Evolutionary conservation across 2,888 invertebrate species (phyloP), one percentile per base, ranked within the genome.

Genomic region (Polyommatus iphigenia): DNA sequence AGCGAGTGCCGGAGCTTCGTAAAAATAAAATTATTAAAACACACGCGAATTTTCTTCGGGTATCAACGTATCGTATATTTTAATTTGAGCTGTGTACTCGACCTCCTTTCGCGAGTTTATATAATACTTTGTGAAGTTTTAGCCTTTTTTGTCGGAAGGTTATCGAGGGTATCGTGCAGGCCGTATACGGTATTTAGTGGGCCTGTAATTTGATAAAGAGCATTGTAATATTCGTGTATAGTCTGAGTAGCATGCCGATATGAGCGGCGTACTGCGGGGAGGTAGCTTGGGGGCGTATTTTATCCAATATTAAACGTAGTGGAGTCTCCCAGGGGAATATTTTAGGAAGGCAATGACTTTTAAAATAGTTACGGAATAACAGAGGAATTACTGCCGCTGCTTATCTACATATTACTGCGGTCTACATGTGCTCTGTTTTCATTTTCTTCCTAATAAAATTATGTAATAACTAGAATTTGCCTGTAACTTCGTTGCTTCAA

Each of bases 161-260:
- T 81, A 82, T 83, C 84, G 81, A 77, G 81, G 83, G 83, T 84
- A 83, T 82, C 79, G 86, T 83, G 83, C 86, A 83, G 85, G 83
- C 82, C 81, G 81, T 84, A 85, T 85, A 87, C 87, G 86, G 88
- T 89, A 88, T 90, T 90, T 90, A 91, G 89, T 91, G 91, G 92
- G 90, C 88, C 90, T 91, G 91, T 93, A 93, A 94, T 94, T 94
- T 93, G 92, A 92, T 93, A 93, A 92, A 94, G 92, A 93, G 93
- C 94, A 93, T 93, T 93, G 94, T 93, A 93, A 93, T 93, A 93
- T 93, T 93, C 93, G 92, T 94, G 93, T 93, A 91, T 93, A 93
- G 93, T 94, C 92, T 92, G 91, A 93, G 93, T 93, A 94, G 93
- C 94, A 94, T 94, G 93, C 91, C 92, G 90, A 94, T 93, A 94